Evolutionary conservation across 2,797 vertebrate genomes (phyloP).

Genomic region (Nannoperca obscura): DNA sequence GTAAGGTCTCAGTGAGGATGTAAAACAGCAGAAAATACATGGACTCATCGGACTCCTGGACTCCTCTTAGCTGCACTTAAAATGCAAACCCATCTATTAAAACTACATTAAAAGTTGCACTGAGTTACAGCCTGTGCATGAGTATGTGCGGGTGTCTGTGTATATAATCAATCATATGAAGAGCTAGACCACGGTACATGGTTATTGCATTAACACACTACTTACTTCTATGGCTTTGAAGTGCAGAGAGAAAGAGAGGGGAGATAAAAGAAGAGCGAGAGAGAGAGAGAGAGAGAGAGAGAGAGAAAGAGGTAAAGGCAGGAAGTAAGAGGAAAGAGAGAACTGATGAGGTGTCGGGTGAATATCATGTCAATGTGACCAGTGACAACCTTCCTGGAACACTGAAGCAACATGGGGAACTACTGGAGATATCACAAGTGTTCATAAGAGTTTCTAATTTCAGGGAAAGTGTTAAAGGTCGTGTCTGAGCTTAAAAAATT

Average conservation of each 20-base stretch:
- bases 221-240: conserved; percentile 61
- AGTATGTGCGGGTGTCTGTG: conserved; percentile 62
- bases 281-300: conserved; percentile 15
- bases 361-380: conserved; percentile 54
- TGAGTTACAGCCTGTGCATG: conserved; percentile 25
- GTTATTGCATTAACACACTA: conserved; percentile 74
- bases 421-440: conserved; percentile 49
- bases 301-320: conserved; percentile 26
- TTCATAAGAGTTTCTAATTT: conserved; percentile 44
- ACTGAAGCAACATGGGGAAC: conserved; percentile 46
- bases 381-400: conserved; percentile 47
- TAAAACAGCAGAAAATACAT: conserved; percentile 71
- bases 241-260: conserved; percentile 45
- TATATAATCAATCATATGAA: conserved; percentile 71
- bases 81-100: conserved; percentile 72
- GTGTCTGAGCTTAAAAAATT: not conserved
- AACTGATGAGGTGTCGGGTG: conserved; percentile 66
- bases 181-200: conserved; percentile 67
- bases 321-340: conserved; percentile 41
- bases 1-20: conserved; percentile 62
- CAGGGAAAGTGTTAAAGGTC: conserved; percentile 35
- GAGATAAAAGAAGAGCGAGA: conserved; percentile 58
- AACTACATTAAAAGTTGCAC: conserved; percentile 57
- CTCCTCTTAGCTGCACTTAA: conserved; percentile 64
- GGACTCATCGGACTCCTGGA: conserved; percentile 46